phyloP scores from a whole-genome alignment of 2,888 invertebrate genomes.

The Tipula helvola region DNA sequence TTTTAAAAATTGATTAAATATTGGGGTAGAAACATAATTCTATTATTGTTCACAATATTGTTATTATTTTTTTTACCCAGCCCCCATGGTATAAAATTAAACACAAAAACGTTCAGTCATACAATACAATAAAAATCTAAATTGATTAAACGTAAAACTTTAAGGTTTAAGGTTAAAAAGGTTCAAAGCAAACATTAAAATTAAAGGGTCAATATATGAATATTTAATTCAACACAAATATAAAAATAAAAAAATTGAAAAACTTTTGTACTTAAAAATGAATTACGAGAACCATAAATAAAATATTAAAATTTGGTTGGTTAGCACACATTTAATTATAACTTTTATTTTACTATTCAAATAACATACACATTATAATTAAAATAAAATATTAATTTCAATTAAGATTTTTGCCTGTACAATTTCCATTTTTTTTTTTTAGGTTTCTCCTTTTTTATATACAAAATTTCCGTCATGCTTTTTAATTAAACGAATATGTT shows the following conservation, averaged over 20 bases:
- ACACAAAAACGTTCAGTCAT: background rate
- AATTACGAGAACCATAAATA: background rate
- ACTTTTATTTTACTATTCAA: background rate
- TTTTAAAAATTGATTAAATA: no score
- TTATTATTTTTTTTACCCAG: no score
- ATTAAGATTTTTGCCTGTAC: background rate
- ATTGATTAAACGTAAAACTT: background rate
- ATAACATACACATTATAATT: background rate
- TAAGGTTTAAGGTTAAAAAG: background rate
- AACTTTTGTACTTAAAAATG: background rate
- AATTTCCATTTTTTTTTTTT: background rate
- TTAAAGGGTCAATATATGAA: background rate
- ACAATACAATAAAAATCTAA: background rate
- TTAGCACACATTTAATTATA: background rate
- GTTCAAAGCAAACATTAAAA: background rate
- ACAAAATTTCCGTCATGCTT: background rate
- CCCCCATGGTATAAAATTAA: no score
- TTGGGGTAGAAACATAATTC: no score
- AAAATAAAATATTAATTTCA: background rate
- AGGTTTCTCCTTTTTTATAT: background rate
- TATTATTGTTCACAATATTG: no score
- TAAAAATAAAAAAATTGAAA: background rate
- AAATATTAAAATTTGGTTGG: background rate
- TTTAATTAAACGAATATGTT: background rate
- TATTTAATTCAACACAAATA: background rate